phyloP scores from a whole-genome alignment of 2,888 invertebrate genomes.

The Dendrolimus pini region DNA sequence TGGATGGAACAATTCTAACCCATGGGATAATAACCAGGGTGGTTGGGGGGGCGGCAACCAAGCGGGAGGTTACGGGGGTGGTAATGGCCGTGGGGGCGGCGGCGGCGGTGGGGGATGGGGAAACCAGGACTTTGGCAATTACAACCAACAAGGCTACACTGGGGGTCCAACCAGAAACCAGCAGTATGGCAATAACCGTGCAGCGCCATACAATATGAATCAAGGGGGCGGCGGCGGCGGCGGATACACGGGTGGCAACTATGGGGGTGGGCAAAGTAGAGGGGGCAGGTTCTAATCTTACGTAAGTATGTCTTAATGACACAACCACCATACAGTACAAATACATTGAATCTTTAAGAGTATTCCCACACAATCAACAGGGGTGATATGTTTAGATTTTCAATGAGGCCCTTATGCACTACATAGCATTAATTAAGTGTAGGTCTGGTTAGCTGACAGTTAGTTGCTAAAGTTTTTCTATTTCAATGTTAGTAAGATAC shows the following conservation, averaged over 20 bases:
- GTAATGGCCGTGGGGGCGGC: conserved; percentile 68
- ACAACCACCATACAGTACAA: not conserved
- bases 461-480: conserved; percentile 24
- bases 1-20: conserved; percentile 71
- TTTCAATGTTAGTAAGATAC: conserved; percentile 8
- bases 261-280: conserved; percentile 63
- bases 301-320: conserved; percentile 3
- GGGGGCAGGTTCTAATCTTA: conserved; percentile 48
- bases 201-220: conserved; percentile 83
- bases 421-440: conserved; percentile 66
- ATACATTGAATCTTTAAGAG: not conserved
- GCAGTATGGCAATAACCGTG: conserved; percentile 81
- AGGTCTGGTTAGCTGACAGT: conserved; percentile 20
- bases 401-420: conserved; percentile 30
- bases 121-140: conserved; percentile 84
- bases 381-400: not conserved
- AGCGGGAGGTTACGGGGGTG: conserved; percentile 31
- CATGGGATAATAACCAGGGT: conserved; percentile 75
- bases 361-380: not conserved
- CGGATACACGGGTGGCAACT: conserved; percentile 52
- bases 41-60: conserved; percentile 65
- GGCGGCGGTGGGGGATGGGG: conserved; percentile 72
- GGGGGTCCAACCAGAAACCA: conserved; percentile 91
- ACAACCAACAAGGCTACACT: conserved; percentile 89
- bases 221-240: conserved; percentile 76